These are phyloP conservation scores for Sardina pilchardus DNA, from an alignment of 2,113 vertebrate species.

Conservation along the genomic window DNA sequence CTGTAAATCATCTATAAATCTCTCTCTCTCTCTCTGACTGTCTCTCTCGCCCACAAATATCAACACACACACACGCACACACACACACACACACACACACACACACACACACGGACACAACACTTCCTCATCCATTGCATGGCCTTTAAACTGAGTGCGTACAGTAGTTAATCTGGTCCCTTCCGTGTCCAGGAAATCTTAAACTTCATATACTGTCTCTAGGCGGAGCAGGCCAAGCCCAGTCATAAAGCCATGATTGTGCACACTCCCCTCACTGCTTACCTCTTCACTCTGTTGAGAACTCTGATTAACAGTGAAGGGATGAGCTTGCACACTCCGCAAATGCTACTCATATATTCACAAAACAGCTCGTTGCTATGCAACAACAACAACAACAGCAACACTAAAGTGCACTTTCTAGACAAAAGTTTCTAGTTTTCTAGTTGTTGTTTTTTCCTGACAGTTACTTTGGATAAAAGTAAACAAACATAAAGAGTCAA, in stretches of 20 bases:
- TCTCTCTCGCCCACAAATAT: not conserved
- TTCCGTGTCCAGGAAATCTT: no score
- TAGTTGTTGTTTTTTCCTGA: no score
- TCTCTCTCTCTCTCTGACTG: not conserved
- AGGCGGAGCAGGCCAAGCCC: not conserved
- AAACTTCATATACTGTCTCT: not conserved
- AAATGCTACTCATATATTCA: not conserved
- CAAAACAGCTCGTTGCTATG: not conserved
- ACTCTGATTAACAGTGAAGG: not conserved
- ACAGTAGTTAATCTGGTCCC: not conserved
- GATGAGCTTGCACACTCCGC: not conserved
- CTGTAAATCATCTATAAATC: not conserved
- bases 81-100: not conserved
- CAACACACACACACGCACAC: not conserved
- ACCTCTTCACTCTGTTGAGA: not conserved
- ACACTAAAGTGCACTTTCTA: no score
- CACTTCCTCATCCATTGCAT: no score
- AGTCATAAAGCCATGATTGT: no score
- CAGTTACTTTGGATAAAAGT: slow-evolving; percentile 46
- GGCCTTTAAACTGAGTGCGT: not conserved
- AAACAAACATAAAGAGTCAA: no score
- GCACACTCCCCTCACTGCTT: not conserved
- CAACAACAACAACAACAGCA: no score
- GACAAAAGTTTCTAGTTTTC: no score
- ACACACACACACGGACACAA: not conserved